phyloP scores from a whole-genome alignment of 2,113 vertebrate species.

The Menidia beryllina region DNA sequence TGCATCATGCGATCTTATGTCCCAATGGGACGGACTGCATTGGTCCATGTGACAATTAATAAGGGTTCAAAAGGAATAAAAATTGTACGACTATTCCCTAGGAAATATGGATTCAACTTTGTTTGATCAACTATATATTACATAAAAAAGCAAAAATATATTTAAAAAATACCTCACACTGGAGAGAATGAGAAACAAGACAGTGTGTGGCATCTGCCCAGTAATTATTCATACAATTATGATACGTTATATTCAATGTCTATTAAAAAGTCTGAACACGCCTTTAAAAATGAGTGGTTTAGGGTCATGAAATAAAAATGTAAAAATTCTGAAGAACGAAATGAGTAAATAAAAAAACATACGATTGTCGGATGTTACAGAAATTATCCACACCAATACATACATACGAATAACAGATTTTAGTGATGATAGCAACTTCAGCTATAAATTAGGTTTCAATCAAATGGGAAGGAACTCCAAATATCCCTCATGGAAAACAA shows the following conservation, averaged over 20 bases:
- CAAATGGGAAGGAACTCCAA: background rate
- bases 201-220: background rate
- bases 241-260: background rate
- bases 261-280: background rate
- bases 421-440: background rate
- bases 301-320: too few species aligned
- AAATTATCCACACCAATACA: background rate
- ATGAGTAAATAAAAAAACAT: background rate
- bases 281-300: background rate
- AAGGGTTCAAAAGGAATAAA: too few species aligned
- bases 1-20: constrained; percentile 15
- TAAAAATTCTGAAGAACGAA: background rate
- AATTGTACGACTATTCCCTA: too few species aligned
- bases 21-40: too few species aligned
- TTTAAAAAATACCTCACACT: background rate
- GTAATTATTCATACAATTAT: background rate
- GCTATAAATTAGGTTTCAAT: too few species aligned
- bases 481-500: background rate
- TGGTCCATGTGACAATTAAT: too few species aligned
- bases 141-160: background rate
- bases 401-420: background rate
- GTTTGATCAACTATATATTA: constrained; percentile 1
- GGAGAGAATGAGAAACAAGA: background rate
- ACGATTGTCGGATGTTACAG: too few species aligned
- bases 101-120: too few species aligned